phyloP scores from a whole-genome alignment of 1,140 invertebrate genomes.

The Cataglyphis hispanica region DNA sequence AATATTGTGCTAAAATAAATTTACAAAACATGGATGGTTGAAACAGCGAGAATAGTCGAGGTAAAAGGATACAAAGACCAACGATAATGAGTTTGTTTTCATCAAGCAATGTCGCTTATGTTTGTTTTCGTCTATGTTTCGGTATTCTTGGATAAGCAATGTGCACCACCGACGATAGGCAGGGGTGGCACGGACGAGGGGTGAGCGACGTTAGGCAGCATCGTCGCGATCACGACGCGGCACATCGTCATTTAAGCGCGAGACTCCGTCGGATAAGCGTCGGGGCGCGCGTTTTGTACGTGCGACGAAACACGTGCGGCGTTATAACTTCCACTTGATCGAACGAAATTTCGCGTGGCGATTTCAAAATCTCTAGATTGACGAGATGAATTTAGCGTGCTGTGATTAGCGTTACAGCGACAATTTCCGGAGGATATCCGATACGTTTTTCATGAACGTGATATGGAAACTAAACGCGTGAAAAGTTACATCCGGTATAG shows the following conservation, averaged over 20 bases:
- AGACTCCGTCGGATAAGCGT: conserved; percentile 40
- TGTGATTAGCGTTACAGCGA: background rate
- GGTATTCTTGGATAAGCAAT: background rate
- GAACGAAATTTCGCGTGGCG: background rate
- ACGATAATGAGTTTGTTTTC: conserved; percentile 11
- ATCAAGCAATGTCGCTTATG: background rate
- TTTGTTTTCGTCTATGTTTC: conserved; percentile 4
- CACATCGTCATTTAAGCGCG: conserved; percentile 52
- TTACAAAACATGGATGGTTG: background rate
- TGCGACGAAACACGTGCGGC: conserved; percentile 21
- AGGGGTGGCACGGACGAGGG: conserved; percentile 17
- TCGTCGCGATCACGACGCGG: conserved; percentile 23
- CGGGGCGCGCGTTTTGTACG: conserved; percentile 16
- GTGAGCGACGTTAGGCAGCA: conserved; percentile 46
- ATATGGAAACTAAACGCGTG: background rate
- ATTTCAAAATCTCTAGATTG: background rate
- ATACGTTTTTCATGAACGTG: background rate
- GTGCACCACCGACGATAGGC: conserved; percentile 40
- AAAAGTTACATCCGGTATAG: background rate
- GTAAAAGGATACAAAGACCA: background rate
- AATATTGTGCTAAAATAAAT: background rate
- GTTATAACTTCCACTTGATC: background rate
- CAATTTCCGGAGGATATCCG: background rate
- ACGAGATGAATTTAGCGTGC: background rate
- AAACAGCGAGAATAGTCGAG: no score